These are phyloP conservation scores for Orthosia cruda DNA, from an alignment of 2,888 invertebrate genomes.

Conservation along the genomic window DNA sequence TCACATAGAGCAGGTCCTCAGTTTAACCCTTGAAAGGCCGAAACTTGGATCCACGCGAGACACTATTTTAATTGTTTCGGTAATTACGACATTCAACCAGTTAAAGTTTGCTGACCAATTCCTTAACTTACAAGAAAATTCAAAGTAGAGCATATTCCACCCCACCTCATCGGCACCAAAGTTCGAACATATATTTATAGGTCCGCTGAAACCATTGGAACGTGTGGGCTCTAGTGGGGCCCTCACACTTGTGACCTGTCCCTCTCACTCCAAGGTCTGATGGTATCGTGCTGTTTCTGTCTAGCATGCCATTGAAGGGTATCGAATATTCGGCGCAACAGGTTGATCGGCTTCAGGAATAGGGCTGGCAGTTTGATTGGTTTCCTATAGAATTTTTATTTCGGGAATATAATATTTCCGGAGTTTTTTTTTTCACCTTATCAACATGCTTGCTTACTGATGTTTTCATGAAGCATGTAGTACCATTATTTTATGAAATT, in stretches of 20 bases:
- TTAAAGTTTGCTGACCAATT: too few relatives aligned
- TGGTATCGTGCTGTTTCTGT: constrained; percentile 72
- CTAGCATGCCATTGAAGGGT: constrained; percentile 88
- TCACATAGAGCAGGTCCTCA: too few relatives aligned
- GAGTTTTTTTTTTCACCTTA: too few relatives aligned
- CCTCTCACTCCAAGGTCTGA: constrained; percentile 65
- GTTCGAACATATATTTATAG: constrained; percentile 90
- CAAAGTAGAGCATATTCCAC: constrained; percentile 79
- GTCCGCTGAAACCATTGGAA: constrained; percentile 88
- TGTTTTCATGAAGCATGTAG: background rate
- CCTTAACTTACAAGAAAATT: background rate
- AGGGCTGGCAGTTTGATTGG: constrained; percentile 87
- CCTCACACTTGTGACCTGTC: constrained; percentile 82
- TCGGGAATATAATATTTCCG: background rate
- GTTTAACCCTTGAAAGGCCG: too few relatives aligned
- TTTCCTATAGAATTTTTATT: constrained; percentile 64
- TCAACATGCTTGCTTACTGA: too few relatives aligned
- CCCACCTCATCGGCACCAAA: constrained; percentile 73
- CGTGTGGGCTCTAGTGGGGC: constrained; percentile 88
- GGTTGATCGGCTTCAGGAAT: constrained; percentile 87
- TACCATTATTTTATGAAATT: background rate
- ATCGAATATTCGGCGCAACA: constrained; percentile 91
- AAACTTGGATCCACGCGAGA: too few relatives aligned
- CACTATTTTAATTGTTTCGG: too few relatives aligned
- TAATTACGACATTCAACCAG: too few relatives aligned